These are phyloP conservation scores for Tor tambroides DNA, from an alignment of 2,113 vertebrate genomes.

Conservation along the genomic window DNA sequence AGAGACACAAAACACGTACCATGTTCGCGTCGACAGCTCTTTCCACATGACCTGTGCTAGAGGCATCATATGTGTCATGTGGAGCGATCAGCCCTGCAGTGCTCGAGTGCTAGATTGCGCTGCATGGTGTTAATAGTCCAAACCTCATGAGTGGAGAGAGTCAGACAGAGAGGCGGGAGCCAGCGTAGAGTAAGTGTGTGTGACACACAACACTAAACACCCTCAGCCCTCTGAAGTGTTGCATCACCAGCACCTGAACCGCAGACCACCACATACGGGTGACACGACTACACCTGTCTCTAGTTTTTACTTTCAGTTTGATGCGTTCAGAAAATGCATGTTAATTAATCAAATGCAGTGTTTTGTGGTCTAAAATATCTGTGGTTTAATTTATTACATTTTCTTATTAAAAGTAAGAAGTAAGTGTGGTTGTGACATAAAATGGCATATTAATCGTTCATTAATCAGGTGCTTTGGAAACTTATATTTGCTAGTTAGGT, in stretches of 20 bases:
- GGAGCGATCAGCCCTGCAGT: constrained; percentile 86
- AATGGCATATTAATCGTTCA: no score
- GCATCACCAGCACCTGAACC: constrained; percentile 13
- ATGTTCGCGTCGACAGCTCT: constrained; percentile 89
- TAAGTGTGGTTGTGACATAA: no score
- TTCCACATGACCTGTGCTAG: constrained; percentile 88
- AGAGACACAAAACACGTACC: constrained; percentile 91
- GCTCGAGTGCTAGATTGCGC: constrained; percentile 92
- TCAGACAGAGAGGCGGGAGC: constrained; percentile 83
- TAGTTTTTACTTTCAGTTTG: not conserved
- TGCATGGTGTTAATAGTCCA: constrained; percentile 90
- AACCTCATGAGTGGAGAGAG: constrained; percentile 92
- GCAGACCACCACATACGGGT: not conserved
- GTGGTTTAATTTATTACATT: no score
- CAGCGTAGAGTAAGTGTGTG: constrained; percentile 89
- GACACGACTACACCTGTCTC: not conserved
- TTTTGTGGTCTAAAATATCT: not conserved
- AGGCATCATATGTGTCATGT: constrained; percentile 83
- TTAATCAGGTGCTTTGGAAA: no score
- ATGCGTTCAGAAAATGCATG: not conserved
- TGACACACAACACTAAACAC: constrained; percentile 69
- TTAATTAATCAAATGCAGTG: not conserved
- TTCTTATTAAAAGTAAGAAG: no score
- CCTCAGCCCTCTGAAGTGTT: not conserved
- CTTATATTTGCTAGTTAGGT: no score